Base-by-base conservation (phyloP, 2,888 invertebrate species). In the Leucoma salicis region DNA sequence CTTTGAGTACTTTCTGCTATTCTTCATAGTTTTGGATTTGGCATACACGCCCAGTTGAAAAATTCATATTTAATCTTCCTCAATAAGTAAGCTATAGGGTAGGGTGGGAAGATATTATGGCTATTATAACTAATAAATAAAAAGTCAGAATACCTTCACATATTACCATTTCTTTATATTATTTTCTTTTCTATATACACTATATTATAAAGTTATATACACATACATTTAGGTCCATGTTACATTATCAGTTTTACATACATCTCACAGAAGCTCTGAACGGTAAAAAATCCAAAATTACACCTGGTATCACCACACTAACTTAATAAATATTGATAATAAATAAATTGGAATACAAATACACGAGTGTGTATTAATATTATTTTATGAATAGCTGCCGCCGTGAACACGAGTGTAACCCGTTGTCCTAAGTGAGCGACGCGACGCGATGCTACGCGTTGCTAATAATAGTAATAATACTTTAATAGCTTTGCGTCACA, bases 181-280 rank as follows among this genome's bases (percentile, higher is more conserved):
- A 74, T 47, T 68, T 66, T 64, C 59, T 67, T 67, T 69, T 73
- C 68, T 84, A 82, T 84, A 75, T 84, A 84, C 82, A 84, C 60
- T 71, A 66, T 73, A 67, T 57, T 65, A 67, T 77, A 77, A 77
- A 76, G 77, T 78, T 83, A 83, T 86, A 77, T 84, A 87, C 79
- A 82, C 74, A 77, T 72, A 75, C 8, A 55, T 79, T 85, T 87
- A 85, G 86, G 85, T 87, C 84, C 85, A 75, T 83, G 53, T 74
- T 70, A 73, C 62, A 70, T 63, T 66, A 70, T 65, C 56, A 50
- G 46, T 41, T 47, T 39, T 39, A 42, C 38, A 51, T 58, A 51
- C 52, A 53, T 57, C 49, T 42, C 54, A 57, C 53, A 43, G 42
- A 63, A 60, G 60, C 63, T 63, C 54, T 38, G 49, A 57, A 39